These are phyloP conservation scores for Brachypteracias leptosomus DNA, from an alignment of 2,113 vertebrate species.

Conservation along the genomic window DNA sequence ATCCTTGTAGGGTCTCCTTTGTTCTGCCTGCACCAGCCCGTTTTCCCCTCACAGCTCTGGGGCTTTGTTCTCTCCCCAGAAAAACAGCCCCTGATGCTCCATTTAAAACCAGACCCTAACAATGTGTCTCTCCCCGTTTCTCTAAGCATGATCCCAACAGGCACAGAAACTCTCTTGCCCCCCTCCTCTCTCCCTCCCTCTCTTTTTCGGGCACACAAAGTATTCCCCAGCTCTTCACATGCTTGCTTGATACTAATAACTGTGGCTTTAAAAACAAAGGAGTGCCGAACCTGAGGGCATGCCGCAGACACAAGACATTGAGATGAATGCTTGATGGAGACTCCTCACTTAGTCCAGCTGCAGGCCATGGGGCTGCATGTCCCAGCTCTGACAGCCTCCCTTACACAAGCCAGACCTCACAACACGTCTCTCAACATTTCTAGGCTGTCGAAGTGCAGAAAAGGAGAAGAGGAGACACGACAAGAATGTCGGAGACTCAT, in stretches of 20 bases:
- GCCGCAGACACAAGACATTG: constrained; percentile 39
- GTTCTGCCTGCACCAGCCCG: background rate
- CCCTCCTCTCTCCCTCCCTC: background rate
- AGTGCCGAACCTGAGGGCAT: constrained; percentile 65
- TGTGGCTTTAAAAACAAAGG: constrained; percentile 70
- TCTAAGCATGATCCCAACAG: background rate
- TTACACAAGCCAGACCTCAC: constrained; percentile 81
- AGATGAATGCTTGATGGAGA: constrained; percentile 69
- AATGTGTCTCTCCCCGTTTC: background rate
- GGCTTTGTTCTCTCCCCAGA: background rate
- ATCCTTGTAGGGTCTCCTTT: background rate
- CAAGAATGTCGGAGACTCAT: constrained; percentile 63
- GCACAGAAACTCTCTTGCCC: background rate
- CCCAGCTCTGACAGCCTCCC: constrained; percentile 73
- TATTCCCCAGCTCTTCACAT: background rate
- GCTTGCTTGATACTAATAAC: constrained; percentile 62
- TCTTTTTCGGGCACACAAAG: background rate
- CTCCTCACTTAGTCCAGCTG: constrained; percentile 66
- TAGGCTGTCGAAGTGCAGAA: background rate
- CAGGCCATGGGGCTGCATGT: constrained; percentile 73
- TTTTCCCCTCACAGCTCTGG: background rate
- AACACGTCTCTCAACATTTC: constrained; percentile 53
- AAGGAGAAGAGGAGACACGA: constrained; percentile 40
- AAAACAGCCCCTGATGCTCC: background rate
- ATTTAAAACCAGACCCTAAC: background rate